Evolutionary conservation across 2,797 vertebrate genomes (phyloP), one percentile per base, ranked within the genome.

Genomic region (Prunella strophiata): DNA sequence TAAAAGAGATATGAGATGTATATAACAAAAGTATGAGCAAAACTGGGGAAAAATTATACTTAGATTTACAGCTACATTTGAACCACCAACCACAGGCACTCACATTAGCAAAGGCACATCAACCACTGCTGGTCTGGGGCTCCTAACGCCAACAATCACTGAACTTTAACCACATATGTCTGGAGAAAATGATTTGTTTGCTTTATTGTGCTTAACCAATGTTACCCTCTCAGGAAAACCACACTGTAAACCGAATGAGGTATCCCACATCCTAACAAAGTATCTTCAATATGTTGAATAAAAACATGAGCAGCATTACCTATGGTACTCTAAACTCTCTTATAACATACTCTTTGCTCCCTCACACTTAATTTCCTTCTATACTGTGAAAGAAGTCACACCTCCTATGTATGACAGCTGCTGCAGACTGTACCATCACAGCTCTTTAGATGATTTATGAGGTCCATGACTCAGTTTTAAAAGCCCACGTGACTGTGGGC

Each of bases 181-280:
- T 57, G 32, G 18, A 85, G 67, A 86, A 93, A 90, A 93, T 45
- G 1, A 82, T 79, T 72, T 93, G 51, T 76, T 94, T 87, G 65
- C 63, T 93, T 96, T 80, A 88, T 32, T 73, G 47, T 82, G 47
- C 84, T 92, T 63, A 92, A 94, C 76, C 66, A 86, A 45, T 47
- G 77, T 51, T 61, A 84, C 20, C 51, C 50, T 86, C 88, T 71
- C 84, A 88, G 63, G 45, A 93, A 91, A 96, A 88, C 72, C 86
- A 76, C 57, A 74, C 52, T 66, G 50, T 48, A 92, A 93, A 88
- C 42, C 8, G 23, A 91, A 93, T 17, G 52, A 79, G 50, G 36
- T 55, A 67, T 73, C 48, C 80, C 85, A 89, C 80, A 85, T 82
- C 77, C 91, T 87, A 76, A 62, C 32, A 77, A 85, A 96, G 58